phyloP scores from a whole-genome alignment of 2,797 vertebrate species.

The Pangasius macronema region DNA sequence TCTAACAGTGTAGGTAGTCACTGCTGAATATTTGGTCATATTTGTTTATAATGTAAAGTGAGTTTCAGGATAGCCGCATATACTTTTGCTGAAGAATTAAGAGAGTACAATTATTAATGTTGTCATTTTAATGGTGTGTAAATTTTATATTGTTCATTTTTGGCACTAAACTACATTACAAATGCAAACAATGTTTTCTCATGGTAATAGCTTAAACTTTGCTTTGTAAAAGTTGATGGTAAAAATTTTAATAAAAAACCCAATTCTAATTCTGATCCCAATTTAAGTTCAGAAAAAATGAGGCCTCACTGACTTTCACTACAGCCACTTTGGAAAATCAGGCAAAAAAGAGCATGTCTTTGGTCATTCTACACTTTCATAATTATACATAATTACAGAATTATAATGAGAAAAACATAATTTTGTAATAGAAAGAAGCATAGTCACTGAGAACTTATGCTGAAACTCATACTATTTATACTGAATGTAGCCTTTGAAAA shows the following conservation, averaged over 20 bases:
- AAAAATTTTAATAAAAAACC: conserved; percentile 5
- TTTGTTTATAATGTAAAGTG: conserved; percentile 1
- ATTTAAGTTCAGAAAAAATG: not conserved
- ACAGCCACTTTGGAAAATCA: not conserved
- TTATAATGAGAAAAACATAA: not conserved
- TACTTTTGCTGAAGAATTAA: conserved; percentile 12
- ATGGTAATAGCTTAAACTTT: conserved; percentile 9
- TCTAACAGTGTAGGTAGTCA: not conserved
- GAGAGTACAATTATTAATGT: not conserved
- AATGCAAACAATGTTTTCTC: conserved; percentile 1
- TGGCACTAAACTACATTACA: not conserved
- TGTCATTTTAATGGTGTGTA: conserved; percentile 1
- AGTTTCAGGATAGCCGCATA: not conserved
- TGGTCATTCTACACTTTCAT: not conserved
- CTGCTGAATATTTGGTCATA: not conserved
- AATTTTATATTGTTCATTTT: not conserved
- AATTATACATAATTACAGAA: not conserved
- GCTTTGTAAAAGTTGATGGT: conserved; percentile 7
- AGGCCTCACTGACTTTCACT: not conserved
- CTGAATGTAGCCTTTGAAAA: not conserved
- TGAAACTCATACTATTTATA: not conserved
- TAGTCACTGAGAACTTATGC: not conserved
- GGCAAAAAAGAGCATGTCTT: not conserved
- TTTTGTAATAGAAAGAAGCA: not conserved
- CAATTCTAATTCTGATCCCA: not conserved